Base-by-base conservation (phyloP, 1,140 invertebrate genomes). In the Meteorus sp. region DNA sequence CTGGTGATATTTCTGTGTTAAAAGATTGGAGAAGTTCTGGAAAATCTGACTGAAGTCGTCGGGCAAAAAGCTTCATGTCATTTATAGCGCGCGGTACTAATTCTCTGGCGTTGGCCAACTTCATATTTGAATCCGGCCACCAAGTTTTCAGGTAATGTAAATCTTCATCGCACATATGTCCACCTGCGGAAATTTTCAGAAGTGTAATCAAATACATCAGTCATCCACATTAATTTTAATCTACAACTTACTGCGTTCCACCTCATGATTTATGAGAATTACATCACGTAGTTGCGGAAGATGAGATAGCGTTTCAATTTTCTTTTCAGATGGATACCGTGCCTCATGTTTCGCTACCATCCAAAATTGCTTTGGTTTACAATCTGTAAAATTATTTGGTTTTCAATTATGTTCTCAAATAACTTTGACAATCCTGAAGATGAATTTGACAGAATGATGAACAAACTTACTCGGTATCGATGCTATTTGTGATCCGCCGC, bases 111-210 rank as follows among this genome's bases (percentile, higher is more conserved):
- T 62, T 61, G 2, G 67, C 60, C 7, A 56, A n/a, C 0, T 27
- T 61, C 2, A 80, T 57, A 43, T 71, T 66, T 0, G 20, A 50
- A 44, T 71, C 48, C 8, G 71, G 63, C 13, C 60, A 43, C 81
- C 81, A 81, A 20, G 61, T 64, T 55, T 66, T 65, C 5, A 82
- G 51, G 62, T 75, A 70, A 2, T 73, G 64, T 23, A 80, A 62
- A 65, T 82, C 80, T 19, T 69, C 58, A 29, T 72, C 61, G 53
- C 79, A 81, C 54, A 82, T 59, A 33, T 60, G 70, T n/a, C 80
- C 78, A 27, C 65, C 79, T 82, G n/a, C 57, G 52, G n/a, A 47
- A 13, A 29, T 47, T 6, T 13, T 19, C 2, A 19, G 3, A 31
- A 37, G 20, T 25, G 23, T 27, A 43, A 15, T 27, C 44, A 20